These are phyloP conservation scores for Cephus pulcher DNA, from an alignment of 2,888 invertebrate genomes.

Conservation along the genomic window DNA sequence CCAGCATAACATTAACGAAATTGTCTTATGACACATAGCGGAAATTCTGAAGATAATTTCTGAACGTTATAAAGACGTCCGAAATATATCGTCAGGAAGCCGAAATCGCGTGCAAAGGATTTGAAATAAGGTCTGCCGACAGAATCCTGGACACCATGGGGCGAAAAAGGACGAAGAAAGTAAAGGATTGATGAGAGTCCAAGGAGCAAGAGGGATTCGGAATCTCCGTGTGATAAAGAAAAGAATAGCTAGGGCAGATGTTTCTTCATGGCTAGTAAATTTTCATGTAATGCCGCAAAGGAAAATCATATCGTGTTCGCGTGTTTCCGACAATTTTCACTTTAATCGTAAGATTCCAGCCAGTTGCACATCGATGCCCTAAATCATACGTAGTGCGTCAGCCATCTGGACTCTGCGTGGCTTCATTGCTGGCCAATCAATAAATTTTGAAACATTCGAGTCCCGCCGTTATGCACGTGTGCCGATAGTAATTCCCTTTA, in stretches of 20 bases:
- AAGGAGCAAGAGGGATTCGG: not conserved
- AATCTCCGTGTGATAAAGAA: not conserved
- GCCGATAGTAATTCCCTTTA: not conserved
- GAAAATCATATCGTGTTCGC: constrained; percentile 18
- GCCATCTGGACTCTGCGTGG: not conserved
- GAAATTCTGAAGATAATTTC: not conserved
- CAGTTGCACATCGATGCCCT: constrained; percentile 23
- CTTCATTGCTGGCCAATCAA: not conserved
- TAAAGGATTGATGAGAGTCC: constrained; percentile 32
- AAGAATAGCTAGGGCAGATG: not conserved
- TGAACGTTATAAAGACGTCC: not conserved
- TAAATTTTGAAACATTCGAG: not conserved
- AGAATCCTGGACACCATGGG: constrained; percentile 2
- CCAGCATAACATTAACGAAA: not conserved
- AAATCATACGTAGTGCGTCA: not conserved
- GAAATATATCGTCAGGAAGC: constrained; percentile 5
- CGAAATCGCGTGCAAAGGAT: not conserved
- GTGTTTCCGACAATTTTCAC: constrained; percentile 26
- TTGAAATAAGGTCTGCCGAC: constrained; percentile 4
- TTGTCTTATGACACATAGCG: not conserved
- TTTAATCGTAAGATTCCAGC: constrained; percentile 5
- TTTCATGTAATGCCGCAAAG: not conserved
- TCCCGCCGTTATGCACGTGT: not conserved
- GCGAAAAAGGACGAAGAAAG: constrained; percentile 15
- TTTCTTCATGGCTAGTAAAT: not conserved